A percentile compares a stretch with the other conserved stretches of the same genome.
Conservation (phyloP, 2,797 vertebrate genomes). For the Centropyge bicolor region DNA sequence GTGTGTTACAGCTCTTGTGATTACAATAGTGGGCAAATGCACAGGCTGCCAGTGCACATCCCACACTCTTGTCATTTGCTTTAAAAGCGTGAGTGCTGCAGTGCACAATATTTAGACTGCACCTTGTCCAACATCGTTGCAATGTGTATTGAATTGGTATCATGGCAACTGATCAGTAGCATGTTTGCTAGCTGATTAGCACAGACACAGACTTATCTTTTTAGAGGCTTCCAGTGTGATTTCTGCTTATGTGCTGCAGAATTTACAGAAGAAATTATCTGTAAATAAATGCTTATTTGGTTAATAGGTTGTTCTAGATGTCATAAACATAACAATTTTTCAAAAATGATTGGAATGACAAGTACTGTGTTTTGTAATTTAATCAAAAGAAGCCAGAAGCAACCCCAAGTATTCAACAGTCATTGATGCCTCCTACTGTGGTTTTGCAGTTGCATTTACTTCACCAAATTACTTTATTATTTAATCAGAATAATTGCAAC, state of each 20-base stretch:
- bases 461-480: not conserved
- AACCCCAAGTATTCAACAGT: conserved; percentile 4
- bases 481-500: not conserved
- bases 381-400: conserved; percentile 14
- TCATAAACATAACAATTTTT: not conserved
- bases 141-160: conserved; percentile 30
- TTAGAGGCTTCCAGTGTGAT: not conserved
- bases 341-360: not conserved
- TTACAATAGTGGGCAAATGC: conserved; percentile 7
- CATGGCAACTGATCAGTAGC: conserved; percentile 40
- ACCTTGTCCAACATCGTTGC: conserved; percentile 22
- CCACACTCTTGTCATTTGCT: conserved; percentile 2
- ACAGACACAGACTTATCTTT: conserved; percentile 16
- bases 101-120: conserved; percentile 27
- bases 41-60: conserved; percentile 6
- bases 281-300: not conserved
- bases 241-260: not conserved
- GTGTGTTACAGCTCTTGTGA: conserved; percentile 8
- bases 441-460: not conserved
- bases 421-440: conserved; percentile 14
- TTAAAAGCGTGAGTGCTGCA: conserved; percentile 6
- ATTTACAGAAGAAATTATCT: conserved; percentile 1
- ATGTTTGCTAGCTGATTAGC: conserved; percentile 38
- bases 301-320: not conserved
- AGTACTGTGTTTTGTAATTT: conserved; percentile 1